Conservation (phyloP, 2,888 invertebrate species). For the Aphodius sticticus region DNA sequence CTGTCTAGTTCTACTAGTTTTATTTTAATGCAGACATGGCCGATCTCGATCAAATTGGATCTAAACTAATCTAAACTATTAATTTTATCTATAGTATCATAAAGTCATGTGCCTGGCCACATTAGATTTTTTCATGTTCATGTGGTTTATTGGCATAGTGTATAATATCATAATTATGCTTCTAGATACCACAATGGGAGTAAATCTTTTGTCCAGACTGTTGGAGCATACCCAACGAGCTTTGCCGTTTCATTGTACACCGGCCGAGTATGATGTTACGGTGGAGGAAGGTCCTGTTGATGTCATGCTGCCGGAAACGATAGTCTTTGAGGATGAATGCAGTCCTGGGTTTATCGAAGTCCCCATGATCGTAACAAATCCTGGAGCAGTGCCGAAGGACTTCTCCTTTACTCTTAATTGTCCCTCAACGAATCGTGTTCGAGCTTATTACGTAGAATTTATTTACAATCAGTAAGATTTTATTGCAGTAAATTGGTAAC, state of each 20-base stretch:
- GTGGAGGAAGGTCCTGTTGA: not conserved
- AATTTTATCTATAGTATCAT: no score
- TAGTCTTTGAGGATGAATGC: constrained; percentile 15
- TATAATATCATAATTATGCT: constrained; percentile 8
- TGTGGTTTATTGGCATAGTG: no score
- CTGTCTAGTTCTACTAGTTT: no score
- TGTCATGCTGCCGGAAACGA: not conserved
- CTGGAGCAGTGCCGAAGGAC: not conserved
- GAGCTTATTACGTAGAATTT: not conserved
- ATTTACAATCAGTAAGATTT: not conserved
- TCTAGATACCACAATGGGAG: constrained; percentile 14
- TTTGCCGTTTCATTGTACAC: not conserved
- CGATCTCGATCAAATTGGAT: no score
- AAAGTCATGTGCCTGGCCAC: no score
- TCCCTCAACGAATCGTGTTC: not conserved
- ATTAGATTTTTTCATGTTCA: no score
- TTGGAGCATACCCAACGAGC: not conserved
- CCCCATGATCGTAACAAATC: not conserved
- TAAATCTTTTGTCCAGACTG: constrained; percentile 9
- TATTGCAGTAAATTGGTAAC: not conserved
- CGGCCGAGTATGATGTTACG: not conserved
- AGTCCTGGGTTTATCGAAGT: not conserved
- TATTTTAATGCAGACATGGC: no score
- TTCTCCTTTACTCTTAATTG: not conserved
- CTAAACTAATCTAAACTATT: no score